Evolutionary conservation across 1,140 invertebrate species (phyloP).

Genomic region (Steinernema feltiae): DNA sequence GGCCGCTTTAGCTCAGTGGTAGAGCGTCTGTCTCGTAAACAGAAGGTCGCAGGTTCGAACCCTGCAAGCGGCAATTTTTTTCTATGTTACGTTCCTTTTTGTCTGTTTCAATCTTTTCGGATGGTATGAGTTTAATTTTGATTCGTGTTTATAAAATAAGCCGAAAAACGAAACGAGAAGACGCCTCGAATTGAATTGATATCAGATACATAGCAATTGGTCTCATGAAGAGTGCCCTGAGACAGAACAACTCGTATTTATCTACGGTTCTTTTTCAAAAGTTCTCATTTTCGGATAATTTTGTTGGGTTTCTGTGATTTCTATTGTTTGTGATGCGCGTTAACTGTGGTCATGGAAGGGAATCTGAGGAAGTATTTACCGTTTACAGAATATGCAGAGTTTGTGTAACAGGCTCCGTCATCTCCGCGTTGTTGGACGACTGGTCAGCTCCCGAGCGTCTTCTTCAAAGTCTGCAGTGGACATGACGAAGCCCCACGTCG

Average conservation of each 20-base stretch:
- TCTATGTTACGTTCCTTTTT: not conserved
- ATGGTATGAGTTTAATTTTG: too few species aligned
- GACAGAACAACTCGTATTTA: too few species aligned
- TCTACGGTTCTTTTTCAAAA: too few species aligned
- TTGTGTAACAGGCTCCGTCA: not conserved
- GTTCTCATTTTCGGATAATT: too few species aligned
- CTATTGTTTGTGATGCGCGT: not conserved
- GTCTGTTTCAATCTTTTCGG: too few species aligned
- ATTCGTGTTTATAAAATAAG: too few species aligned
- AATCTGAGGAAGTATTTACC: not conserved
- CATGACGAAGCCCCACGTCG: not conserved
- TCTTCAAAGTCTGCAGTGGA: not conserved
- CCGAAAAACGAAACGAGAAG: too few species aligned
- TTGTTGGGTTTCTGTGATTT: not conserved
- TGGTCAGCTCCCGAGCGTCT: not conserved
- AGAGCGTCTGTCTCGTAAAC: constrained; percentile 15
- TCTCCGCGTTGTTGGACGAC: not conserved
- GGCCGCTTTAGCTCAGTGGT: constrained; percentile 10
- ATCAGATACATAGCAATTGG: too few species aligned
- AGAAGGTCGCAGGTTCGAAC: constrained; percentile 13
- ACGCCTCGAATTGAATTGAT: too few species aligned
- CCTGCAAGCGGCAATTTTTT: constrained; percentile 7
- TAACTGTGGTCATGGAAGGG: not conserved
- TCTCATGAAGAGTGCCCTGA: not conserved
- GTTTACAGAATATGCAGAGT: not conserved